phyloP scores from a whole-genome alignment of 2,113 vertebrate species.

The Lycaon pictus region DNA sequence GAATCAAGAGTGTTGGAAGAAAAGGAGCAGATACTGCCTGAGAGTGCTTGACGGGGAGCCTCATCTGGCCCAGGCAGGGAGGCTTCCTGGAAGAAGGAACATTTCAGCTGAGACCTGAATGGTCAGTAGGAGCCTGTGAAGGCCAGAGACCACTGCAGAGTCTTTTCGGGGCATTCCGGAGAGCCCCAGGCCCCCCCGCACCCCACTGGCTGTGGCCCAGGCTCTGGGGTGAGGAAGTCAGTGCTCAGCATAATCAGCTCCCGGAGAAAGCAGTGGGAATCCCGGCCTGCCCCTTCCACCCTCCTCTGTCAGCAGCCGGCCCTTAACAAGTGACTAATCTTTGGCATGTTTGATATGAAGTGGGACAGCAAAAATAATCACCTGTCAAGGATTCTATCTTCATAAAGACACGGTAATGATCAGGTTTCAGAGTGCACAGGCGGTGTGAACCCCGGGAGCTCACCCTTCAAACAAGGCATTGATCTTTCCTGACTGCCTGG shows the following conservation, averaged over 20 bases:
- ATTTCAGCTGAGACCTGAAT: neutral
- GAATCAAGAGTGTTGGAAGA: neutral
- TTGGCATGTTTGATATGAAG: slow-evolving; percentile 81
- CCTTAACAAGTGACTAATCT: slow-evolving; percentile 79
- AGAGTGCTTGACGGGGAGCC: rapidly evolving
- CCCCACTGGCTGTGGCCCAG: neutral
- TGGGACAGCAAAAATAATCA: slow-evolving; percentile 87
- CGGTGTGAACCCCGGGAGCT: slow-evolving; percentile 78
- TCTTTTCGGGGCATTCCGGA: neutral
- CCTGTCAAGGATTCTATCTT: slow-evolving; percentile 85
- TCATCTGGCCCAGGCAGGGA: too few relatives aligned
- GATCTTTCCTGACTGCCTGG: slow-evolving; percentile 68
- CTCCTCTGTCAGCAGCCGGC: slow-evolving; percentile 78
- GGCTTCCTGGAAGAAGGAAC: neutral
- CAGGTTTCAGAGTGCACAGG: slow-evolving; percentile 84
- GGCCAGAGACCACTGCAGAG: neutral
- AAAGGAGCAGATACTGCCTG: neutral
- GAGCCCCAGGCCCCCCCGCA: neutral
- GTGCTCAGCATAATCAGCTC: neutral
- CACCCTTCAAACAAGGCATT: slow-evolving; percentile 82
- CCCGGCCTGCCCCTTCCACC: neutral
- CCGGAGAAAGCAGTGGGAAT: rapidly evolving
- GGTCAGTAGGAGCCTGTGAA: neutral
- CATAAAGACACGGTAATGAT: slow-evolving; percentile 84
- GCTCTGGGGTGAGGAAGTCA: neutral